Evolutionary conservation across 1,140 invertebrate genomes (phyloP).

Genomic region (Diorhabda elongata): DNA sequence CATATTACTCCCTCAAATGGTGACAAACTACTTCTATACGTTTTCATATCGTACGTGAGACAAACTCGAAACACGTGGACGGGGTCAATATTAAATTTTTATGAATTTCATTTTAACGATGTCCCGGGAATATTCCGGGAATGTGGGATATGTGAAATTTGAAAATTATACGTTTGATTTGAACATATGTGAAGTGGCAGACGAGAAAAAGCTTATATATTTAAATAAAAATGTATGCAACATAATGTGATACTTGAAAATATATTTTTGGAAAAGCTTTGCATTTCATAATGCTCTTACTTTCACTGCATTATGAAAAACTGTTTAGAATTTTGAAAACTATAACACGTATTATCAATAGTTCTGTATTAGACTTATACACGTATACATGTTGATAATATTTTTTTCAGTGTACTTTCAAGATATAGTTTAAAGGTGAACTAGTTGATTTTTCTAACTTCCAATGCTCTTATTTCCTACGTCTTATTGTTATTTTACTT

Average conservation of each 20-base stretch:
- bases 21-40: conserved; percentile 38
- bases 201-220: too few relatives aligned
- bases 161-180: background rate
- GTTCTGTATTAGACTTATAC: too few relatives aligned
- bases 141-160: background rate
- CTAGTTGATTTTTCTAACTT: conserved; percentile 2
- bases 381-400: too few relatives aligned
- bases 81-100: conserved; percentile 4
- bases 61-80: conserved; percentile 11
- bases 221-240: too few relatives aligned
- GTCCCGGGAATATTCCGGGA: background rate
- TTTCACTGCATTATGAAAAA: too few relatives aligned
- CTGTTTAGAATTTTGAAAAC: too few relatives aligned
- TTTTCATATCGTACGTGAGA: conserved; percentile 31
- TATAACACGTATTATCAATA: too few relatives aligned
- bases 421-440: background rate
- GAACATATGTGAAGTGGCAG: too few relatives aligned
- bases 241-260: too few relatives aligned
- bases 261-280: too few relatives aligned
- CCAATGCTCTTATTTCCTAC: background rate
- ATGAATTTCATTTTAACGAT: background rate
- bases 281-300: too few relatives aligned
- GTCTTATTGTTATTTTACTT: conserved; percentile 16
- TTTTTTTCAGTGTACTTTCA: background rate
- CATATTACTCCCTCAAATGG: conserved; percentile 41